These are phyloP conservation scores for Sarcophaga subvicina DNA, from an alignment of 2,888 invertebrate species.

Conservation along the genomic window DNA sequence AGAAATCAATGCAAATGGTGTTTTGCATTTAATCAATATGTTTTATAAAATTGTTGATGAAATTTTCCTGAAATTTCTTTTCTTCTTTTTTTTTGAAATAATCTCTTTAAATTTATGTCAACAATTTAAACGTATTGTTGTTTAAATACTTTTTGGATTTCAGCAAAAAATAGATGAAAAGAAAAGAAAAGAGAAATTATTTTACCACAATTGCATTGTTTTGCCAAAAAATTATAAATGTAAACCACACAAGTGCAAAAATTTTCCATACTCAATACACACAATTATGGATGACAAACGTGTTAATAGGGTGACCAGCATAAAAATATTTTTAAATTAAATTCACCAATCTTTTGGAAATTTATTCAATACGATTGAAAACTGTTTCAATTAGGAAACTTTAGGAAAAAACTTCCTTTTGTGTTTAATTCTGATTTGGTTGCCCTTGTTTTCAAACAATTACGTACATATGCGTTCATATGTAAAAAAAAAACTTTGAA, in stretches of 20 bases:
- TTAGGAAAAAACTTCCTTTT: too few species aligned
- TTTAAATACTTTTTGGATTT: not conserved
- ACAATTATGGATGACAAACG: not conserved
- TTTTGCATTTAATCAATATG: not conserved
- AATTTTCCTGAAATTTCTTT: too few species aligned
- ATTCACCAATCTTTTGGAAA: too few species aligned
- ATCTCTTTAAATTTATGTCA: not conserved
- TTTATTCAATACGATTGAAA: too few species aligned
- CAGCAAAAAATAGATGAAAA: not conserved
- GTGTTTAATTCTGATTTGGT: not conserved
- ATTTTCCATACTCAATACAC: not conserved
- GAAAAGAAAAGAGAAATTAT: too few species aligned
- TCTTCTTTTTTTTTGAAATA: not conserved
- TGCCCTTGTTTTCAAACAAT: not conserved
- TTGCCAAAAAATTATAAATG: conserved; percentile 29
- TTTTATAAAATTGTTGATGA: too few species aligned
- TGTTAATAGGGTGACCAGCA: too few species aligned
- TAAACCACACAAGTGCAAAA: conserved; percentile 10
- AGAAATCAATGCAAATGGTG: not conserved
- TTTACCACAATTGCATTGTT: conserved; percentile 22
- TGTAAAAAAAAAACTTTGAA: not conserved
- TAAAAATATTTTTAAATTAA: too few species aligned
- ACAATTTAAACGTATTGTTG: not conserved
- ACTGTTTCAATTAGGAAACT: too few species aligned
- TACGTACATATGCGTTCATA: not conserved